Conservation (phyloP, 1,140 invertebrate genomes). For the Aradophagus sp. region DNA sequence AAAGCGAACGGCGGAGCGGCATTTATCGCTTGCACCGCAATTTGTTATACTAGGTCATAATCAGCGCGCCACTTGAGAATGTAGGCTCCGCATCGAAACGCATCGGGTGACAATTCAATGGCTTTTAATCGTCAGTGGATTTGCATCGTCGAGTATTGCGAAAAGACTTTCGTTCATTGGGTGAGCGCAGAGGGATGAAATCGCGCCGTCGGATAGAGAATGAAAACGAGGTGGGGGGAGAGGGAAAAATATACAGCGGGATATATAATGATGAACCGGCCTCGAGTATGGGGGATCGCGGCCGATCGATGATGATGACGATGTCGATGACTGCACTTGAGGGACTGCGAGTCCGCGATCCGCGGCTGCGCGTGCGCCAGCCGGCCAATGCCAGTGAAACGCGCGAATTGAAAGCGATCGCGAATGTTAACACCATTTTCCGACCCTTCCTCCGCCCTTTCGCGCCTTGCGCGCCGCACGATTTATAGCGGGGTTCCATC, state of each 20-base stretch:
- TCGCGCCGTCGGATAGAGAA: slow-evolving; percentile 6
- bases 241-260: slow-evolving; percentile 5
- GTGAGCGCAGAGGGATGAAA: slow-evolving; percentile 18
- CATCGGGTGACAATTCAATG: slow-evolving; percentile 32
- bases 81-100: slow-evolving; percentile 10
- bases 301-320: slow-evolving; percentile 54
- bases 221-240: too few species aligned
- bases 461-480: slow-evolving; percentile 34
- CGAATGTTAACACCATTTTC: slow-evolving; percentile 71
- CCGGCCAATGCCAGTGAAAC: slow-evolving; percentile 72
- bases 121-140: slow-evolving; percentile 40
- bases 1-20: too few species aligned
- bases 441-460: slow-evolving; percentile 33
- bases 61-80: slow-evolving; percentile 7
- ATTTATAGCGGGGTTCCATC: slow-evolving; percentile 44
- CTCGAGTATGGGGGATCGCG: slow-evolving; percentile 10
- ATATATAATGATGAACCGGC: slow-evolving; percentile 30
- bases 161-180: slow-evolving; percentile 44
- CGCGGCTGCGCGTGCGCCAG: too few species aligned
- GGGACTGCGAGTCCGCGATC: slow-evolving; percentile 43
- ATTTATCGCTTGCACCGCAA: too few species aligned
- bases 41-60: slow-evolving; percentile 32
- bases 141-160: slow-evolving; percentile 27
- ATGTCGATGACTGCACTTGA: slow-evolving; percentile 65
- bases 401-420: slow-evolving; percentile 73